Conservation (phyloP, 2,888 invertebrate species). For the Cremastinae sp. region DNA sequence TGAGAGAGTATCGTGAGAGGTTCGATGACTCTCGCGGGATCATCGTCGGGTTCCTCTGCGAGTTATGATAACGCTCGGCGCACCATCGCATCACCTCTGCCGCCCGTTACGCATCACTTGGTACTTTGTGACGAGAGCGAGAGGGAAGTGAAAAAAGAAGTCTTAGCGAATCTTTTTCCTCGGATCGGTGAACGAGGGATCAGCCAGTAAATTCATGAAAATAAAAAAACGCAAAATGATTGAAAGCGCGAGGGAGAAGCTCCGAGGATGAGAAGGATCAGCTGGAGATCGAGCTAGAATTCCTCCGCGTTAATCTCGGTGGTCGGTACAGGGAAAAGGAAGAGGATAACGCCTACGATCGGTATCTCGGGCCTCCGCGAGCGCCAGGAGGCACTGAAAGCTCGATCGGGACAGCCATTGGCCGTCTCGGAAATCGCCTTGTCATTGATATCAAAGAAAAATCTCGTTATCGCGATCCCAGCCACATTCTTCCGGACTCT, state of each 20-base stretch:
- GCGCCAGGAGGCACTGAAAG: constrained; percentile 17
- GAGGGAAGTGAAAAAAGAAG: constrained; percentile 16
- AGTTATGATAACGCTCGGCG: constrained; percentile 72
- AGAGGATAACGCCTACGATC: constrained; percentile 36
- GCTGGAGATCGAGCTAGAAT: constrained; percentile 9
- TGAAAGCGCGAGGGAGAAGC: no score
- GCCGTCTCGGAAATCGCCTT: not conserved
- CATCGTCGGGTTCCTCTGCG: constrained; percentile 62
- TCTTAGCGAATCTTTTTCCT: constrained; percentile 32
- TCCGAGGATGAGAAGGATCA: constrained; percentile 20
- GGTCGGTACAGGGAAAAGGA: constrained; percentile 24
- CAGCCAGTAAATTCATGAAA: constrained; percentile 9
- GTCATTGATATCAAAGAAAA: constrained; percentile 11
- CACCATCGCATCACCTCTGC: constrained; percentile 61
- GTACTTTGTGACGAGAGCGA: constrained; percentile 67
- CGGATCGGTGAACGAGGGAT: constrained; percentile 27
- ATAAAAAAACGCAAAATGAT: no score
- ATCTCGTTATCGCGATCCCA: constrained; percentile 21
- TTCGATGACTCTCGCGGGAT: constrained; percentile 70
- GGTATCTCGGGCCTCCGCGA: not conserved
- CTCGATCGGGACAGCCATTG: not conserved
- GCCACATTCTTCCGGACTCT: constrained; percentile 44
- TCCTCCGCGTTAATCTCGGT: constrained; percentile 21
- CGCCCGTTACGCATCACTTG: constrained; percentile 72
- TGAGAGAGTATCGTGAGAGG: constrained; percentile 62